Base-by-base conservation (phyloP, 2,888 invertebrate species). In the Ceratothoa steindachneri region DNA sequence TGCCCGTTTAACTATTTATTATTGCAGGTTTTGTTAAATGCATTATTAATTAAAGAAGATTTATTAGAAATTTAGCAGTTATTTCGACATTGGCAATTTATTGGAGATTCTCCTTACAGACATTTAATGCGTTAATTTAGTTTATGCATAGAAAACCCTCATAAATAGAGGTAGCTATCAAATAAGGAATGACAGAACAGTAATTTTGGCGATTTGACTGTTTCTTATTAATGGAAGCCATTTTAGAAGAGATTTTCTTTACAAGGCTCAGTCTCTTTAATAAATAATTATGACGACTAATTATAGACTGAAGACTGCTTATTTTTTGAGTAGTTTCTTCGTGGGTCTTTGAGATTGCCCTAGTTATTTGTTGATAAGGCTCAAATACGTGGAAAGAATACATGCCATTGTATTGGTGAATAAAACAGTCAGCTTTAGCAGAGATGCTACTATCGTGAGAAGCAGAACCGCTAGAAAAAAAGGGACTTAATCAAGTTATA, bases 121-220 rank as follows among this genome's bases (percentile, higher is more conserved):
- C 60, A n/a, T 1, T 24, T 4, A 60, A 60, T 7, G 60, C 60
- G 60, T 60, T 60, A 60, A 2, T 60, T 60, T 60, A 24, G 60
- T 60, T 60, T 60, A 60, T 60, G 60, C 60, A 60, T 60, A 60
- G 22, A 24, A 60, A 24, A 60, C n/a, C 12, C 22, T 7, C 60
- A 24, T 60, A 60, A 60, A 60, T 22, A 22, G 24, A 60, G 12
- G 12, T 24, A 24, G 9, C 22, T 60, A 24, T 60, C 60, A 60
- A 60, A 60, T 60, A 60, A 4, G 27, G 60, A 1, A 24, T 24
- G 60, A 24, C 60, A 60, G 60, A 22, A 24, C 22, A 1, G 60
- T 60, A 60, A 60, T 60, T 60, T 60, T n/a, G 12, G n/a, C 60
- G 12, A 60, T 24, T 22, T 4, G n/a, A 24, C 24, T 60, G 60